Percentiles rank a stretch among this genome's conserved stretches.
These are phyloP conservation scores for Invenusta paracnida DNA, from an alignment of 2,888 invertebrate genomes.

Conservation along the genomic window DNA sequence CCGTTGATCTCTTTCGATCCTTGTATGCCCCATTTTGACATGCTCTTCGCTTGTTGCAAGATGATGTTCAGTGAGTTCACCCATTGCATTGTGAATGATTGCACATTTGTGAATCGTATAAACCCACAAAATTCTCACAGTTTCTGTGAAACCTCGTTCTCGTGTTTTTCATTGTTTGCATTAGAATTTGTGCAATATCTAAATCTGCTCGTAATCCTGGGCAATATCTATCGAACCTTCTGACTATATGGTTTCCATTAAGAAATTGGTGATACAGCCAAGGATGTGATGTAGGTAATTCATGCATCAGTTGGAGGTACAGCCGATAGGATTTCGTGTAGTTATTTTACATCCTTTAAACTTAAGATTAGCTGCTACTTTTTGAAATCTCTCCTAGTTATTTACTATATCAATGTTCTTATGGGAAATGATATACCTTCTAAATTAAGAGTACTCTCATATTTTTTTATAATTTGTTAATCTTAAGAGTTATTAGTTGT, in stretches of 20 bases:
- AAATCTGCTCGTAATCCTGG: slow-evolving; percentile 49
- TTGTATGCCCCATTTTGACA: background rate
- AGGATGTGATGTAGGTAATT: slow-evolving; percentile 46
- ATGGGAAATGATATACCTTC: too few relatives aligned
- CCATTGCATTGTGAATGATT: background rate
- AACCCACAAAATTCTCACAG: slow-evolving; percentile 15
- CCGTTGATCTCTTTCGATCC: background rate
- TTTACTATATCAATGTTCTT: too few relatives aligned
- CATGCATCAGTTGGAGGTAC: slow-evolving; percentile 48
- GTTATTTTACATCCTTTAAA: too few relatives aligned
- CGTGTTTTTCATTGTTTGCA: slow-evolving; percentile 48
- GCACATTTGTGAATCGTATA: background rate
- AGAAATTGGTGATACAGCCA: slow-evolving; percentile 46
- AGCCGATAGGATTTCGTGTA: slow-evolving; percentile 49
- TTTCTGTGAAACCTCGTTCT: slow-evolving; percentile 46
- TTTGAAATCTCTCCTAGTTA: too few relatives aligned
- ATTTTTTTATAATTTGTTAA: too few relatives aligned
- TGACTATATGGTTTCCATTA: slow-evolving; percentile 46
- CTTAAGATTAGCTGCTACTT: too few relatives aligned
- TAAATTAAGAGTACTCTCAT: too few relatives aligned
- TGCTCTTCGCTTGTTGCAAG: background rate
- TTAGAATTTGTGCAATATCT: slow-evolving; percentile 49
- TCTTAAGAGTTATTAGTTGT: too few relatives aligned
- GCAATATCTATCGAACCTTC: slow-evolving; percentile 47
- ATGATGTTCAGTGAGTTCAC: background rate